phyloP scores from a whole-genome alignment of 2,113 vertebrate species.

The Bostrychus sinensis region DNA sequence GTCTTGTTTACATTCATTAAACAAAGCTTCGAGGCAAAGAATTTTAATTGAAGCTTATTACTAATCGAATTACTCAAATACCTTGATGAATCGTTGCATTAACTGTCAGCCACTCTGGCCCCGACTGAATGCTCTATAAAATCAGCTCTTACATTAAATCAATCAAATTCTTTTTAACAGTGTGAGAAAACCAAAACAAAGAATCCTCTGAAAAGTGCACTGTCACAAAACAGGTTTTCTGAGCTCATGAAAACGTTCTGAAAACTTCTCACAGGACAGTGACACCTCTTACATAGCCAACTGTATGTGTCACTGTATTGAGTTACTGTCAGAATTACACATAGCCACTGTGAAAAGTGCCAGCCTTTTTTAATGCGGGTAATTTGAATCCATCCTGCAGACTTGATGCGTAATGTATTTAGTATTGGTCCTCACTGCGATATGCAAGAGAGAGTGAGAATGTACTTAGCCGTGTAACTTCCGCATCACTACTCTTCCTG shows the following conservation, averaged over 20 bases:
- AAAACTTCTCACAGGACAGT: constrained; percentile 1
- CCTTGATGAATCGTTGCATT: too few relatives aligned
- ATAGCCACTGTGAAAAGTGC: not conserved
- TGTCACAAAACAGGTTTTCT: constrained; percentile 2
- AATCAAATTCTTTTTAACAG: too few relatives aligned
- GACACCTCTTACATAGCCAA: not conserved
- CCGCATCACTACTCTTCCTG: not conserved
- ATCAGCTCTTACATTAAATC: too few relatives aligned
- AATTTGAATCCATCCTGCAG: not conserved
- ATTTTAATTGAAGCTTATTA: too few relatives aligned
- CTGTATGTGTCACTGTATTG: not conserved
- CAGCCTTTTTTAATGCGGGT: not conserved
- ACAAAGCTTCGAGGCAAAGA: too few relatives aligned
- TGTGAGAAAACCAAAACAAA: not conserved
- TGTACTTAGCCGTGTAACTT: too few relatives aligned
- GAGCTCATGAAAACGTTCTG: not conserved
- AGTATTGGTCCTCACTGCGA: not conserved
- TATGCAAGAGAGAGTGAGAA: not conserved
- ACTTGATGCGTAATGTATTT: not conserved
- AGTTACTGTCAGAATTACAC: not conserved
- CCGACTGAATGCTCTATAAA: too few relatives aligned
- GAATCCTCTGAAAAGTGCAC: not conserved
- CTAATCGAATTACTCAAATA: too few relatives aligned
- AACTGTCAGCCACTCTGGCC: too few relatives aligned
- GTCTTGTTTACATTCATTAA: too few relatives aligned